phyloP scores from a whole-genome alignment of 2,113 vertebrate genomes.

The Paramormyrops kingsleyae region DNA sequence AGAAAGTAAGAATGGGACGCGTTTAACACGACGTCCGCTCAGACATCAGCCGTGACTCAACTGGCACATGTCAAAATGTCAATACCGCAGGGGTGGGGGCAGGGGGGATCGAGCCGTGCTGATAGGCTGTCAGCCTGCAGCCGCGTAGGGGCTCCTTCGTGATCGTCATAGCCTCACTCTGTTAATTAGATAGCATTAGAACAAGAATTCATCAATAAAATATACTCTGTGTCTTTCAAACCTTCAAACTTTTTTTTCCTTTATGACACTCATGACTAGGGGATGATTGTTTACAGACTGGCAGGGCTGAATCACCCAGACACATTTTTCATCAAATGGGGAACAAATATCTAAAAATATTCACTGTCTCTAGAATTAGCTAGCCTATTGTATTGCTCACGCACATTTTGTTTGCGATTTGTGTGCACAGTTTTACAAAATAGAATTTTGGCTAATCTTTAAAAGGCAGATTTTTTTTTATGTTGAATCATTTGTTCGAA shows the following conservation, averaged over 20 bases:
- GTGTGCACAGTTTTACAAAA: not conserved
- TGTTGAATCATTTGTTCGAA: not conserved
- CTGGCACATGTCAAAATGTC: not conserved
- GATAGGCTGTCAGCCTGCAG: constrained; percentile 33
- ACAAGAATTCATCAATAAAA: not conserved
- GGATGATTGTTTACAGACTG: not conserved
- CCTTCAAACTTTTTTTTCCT: not conserved
- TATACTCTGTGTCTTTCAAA: not conserved
- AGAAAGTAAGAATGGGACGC: not conserved
- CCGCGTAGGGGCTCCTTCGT: not conserved
- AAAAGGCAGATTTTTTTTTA: not conserved
- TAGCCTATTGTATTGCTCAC: not conserved
- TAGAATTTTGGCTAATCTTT: not conserved
- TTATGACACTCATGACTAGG: not conserved
- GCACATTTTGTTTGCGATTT: not conserved
- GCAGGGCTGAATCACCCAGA: not conserved
- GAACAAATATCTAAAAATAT: not conserved
- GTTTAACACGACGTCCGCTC: not conserved
- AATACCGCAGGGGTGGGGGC: constrained; percentile 29
- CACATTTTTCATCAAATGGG: not conserved
- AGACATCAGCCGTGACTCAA: not conserved
- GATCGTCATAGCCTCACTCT: not conserved
- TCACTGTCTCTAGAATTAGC: not conserved
- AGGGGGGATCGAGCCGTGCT: constrained; percentile 16
- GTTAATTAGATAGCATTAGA: not conserved